phyloP scores from a whole-genome alignment of 2,797 vertebrate species.

The Arnoldichthys spilopterus region DNA sequence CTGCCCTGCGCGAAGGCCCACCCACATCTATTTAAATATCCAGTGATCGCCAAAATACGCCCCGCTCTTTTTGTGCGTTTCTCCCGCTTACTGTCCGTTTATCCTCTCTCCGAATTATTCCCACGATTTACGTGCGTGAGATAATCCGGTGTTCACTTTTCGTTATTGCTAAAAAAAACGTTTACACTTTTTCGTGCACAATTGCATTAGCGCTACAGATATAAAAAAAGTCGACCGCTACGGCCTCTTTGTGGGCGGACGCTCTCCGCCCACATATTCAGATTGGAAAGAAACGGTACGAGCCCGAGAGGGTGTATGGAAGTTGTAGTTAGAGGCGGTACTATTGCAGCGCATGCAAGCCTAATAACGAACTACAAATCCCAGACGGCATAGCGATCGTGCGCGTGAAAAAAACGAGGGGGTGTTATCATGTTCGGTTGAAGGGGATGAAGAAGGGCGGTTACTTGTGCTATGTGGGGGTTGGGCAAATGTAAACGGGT shows the following conservation, averaged over 20 bases:
- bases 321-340: conserved; percentile 77
- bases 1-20: conserved; percentile 75
- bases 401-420: conserved; percentile 30
- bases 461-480: conserved; percentile 73
- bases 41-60: conserved; percentile 70
- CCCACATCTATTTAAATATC: conserved; percentile 85
- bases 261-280: conserved; percentile 84
- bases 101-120: conserved; percentile 5
- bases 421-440: conserved; percentile 76
- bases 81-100: conserved; percentile 61
- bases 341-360: too few relatives aligned
- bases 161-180: conserved; percentile 58
- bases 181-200: conserved; percentile 70
- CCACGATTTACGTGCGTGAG: neutral
- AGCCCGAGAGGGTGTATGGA: conserved; percentile 77
- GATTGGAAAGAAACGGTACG: conserved; percentile 76
- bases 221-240: conserved; percentile 63
- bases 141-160: conserved; percentile 53
- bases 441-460: conserved; percentile 76
- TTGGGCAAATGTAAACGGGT: conserved; percentile 77
- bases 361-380: conserved; percentile 73
- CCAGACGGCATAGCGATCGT: conserved; percentile 58
- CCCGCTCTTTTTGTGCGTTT: conserved; percentile 43
- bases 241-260: conserved; percentile 81
- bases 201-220: conserved; percentile 70